Evolutionary conservation across 2,113 vertebrate species (phyloP), one percentile per base, ranked within the genome.

Genomic region (Sapajus apella): DNA sequence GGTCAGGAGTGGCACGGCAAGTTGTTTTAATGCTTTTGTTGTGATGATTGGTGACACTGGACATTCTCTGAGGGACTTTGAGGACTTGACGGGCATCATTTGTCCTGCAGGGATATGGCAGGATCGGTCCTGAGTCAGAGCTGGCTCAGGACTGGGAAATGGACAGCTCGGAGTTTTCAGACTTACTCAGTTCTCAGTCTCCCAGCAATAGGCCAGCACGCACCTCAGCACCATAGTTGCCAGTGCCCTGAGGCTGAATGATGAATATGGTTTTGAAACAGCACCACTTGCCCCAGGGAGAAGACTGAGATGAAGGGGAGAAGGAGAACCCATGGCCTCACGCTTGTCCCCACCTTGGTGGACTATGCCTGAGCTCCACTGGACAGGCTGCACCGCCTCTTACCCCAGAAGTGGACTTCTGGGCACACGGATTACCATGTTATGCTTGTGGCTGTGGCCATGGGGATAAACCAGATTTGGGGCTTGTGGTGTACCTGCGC

Each of bases 121-220:
- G 32, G 32, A 27, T 73, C 56, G n/a, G 32, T 85, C 32, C 87
- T 84, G 83, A 90, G 16, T 72, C 50, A 66, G n/a, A 77, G 32
- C 21, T 79, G 70, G 35, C 8, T 32, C 27, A 3, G 50, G 27
- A 47, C 77, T 81, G 58, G 43, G 32, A 50, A 75, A 47, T 7
- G 16, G n/a, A 45, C 3, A 66, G 37, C 23, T 82, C 5, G 12
- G 32, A 17, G 75, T 58, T 88, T 82, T 37, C 70, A 50, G 81
- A 23, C 40, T 75, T 87, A 3, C 0, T 64, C 23, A 0, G n/a
- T 50, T 6, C 27, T 72, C n/a, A 70, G 52, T 43, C 27, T 93
- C 32, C 45, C 64, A 11, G 20, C 4, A 5, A 3, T 6, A 56
- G 21, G 61, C 5, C 35, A 27, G 12, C 1, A 1, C 7, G 23